Conservation (phyloP, 2,797 vertebrate species). For the Danio albolineatus region DNA sequence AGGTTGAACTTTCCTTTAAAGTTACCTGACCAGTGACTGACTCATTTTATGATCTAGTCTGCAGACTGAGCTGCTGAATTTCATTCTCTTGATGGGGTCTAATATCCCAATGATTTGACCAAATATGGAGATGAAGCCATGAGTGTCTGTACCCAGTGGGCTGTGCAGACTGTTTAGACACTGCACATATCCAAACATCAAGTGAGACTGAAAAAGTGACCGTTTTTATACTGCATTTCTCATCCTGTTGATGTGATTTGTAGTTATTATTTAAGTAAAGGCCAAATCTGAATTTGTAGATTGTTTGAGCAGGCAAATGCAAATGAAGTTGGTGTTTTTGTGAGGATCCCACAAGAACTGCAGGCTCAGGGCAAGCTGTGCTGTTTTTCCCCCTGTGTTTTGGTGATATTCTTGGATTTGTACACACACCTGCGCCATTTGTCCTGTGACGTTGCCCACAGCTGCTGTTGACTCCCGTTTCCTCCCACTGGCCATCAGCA, state of each 20-base stretch:
- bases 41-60: background rate
- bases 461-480: slow-evolving; percentile 12
- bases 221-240: slow-evolving; percentile 14
- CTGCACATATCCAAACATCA: slow-evolving; percentile 34
- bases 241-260: background rate
- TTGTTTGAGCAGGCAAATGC: background rate
- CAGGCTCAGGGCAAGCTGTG: background rate
- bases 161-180: slow-evolving; percentile 47
- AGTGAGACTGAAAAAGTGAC: background rate
- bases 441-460: slow-evolving; percentile 21
- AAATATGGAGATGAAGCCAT: slow-evolving; percentile 56
- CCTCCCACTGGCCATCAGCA: background rate
- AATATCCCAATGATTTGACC: slow-evolving; percentile 35
- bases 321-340: slow-evolving; percentile 28
- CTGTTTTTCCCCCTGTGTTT: slow-evolving; percentile 19
- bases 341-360: background rate
- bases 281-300: slow-evolving; percentile 15
- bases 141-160: slow-evolving; percentile 25
- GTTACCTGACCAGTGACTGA: background rate
- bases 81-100: slow-evolving; percentile 17
- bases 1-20: background rate
- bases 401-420: slow-evolving; percentile 27
- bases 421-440: slow-evolving; percentile 42
- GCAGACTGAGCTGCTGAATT: slow-evolving; percentile 19
- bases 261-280: slow-evolving; percentile 5